Evolutionary conservation across 2,888 invertebrate species (phyloP).

Genomic region (Morpho deidamia): DNA sequence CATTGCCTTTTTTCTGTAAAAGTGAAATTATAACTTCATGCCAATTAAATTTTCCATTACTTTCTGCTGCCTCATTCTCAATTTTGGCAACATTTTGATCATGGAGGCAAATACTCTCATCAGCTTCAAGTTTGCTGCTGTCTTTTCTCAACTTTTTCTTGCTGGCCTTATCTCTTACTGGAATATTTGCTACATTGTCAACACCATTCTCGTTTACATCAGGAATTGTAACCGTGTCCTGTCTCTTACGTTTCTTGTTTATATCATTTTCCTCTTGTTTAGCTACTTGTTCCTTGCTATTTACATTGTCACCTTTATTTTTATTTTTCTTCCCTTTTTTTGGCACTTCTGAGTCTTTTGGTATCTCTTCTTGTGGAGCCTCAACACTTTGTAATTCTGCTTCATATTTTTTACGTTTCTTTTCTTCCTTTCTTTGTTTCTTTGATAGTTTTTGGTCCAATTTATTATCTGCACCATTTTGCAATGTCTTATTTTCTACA

Average conservation of each 20-base stretch:
- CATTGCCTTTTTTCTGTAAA: conserved; percentile 76
- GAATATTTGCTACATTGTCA: conserved; percentile 34
- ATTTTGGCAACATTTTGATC: conserved; percentile 69
- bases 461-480: conserved; percentile 29
- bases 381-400: conserved; percentile 62
- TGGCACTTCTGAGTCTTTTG: conserved; percentile 35
- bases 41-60: conserved; percentile 68
- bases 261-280: conserved; percentile 44
- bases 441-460: conserved; percentile 49
- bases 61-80: conserved; percentile 37
- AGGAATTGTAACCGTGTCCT: conserved; percentile 55
- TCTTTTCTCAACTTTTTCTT: conserved; percentile 56
- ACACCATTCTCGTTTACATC: conserved; percentile 32
- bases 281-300: conserved; percentile 30
- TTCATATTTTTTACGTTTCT: conserved; percentile 67
- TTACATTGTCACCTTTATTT: conserved; percentile 50
- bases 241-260: conserved; percentile 63
- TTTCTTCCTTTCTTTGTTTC: conserved; percentile 68
- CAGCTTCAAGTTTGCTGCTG: conserved; percentile 40
- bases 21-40: conserved; percentile 68
- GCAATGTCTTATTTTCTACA: conserved; percentile 15
- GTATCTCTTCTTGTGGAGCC: conserved; percentile 29
- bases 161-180: conserved; percentile 38
- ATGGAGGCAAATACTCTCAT: conserved; percentile 59
- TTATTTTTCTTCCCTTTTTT: conserved; percentile 68